Evolutionary conservation across 2,797 vertebrate species (phyloP).

Genomic region (Coregonus sp.): DNA sequence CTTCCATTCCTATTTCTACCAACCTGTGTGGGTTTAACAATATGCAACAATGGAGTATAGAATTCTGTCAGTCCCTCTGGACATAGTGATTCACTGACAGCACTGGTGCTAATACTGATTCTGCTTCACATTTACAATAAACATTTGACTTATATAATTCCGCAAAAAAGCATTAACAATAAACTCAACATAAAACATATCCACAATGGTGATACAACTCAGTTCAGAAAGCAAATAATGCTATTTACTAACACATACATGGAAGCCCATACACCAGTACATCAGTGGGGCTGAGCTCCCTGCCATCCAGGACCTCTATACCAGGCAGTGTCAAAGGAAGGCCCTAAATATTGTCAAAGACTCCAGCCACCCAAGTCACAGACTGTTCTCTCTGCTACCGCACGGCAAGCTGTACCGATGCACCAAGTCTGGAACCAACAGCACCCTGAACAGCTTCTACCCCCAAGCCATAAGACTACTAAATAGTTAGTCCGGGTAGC

Average conservation of each 20-base stretch:
- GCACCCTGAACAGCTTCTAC: no score
- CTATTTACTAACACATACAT: background rate
- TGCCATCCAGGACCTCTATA: no score
- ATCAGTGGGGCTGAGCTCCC: no score
- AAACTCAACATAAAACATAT: constrained; percentile 41
- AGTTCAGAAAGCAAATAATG: constrained; percentile 11
- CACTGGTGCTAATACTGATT: constrained; percentile 31
- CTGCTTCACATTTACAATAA: constrained; percentile 47
- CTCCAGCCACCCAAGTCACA: no score
- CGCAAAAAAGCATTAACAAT: background rate
- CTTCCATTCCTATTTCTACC: constrained; percentile 59
- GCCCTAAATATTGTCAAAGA: no score
- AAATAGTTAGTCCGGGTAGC: no score
- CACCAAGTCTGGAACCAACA: no score
- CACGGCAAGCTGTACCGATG: no score
- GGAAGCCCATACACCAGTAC: background rate
- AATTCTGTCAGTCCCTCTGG: constrained; percentile 59
- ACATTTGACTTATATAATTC: constrained; percentile 10
- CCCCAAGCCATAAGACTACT: no score
- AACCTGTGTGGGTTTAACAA: constrained; percentile 66
- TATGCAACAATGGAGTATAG: constrained; percentile 59
- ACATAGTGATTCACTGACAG: constrained; percentile 58
- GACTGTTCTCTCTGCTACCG: no score
- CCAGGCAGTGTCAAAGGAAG: no score
- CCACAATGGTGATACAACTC: constrained; percentile 21